Base-by-base conservation (phyloP, 2,113 vertebrate genomes). In the Ornithorhynchus anatinus region DNA sequence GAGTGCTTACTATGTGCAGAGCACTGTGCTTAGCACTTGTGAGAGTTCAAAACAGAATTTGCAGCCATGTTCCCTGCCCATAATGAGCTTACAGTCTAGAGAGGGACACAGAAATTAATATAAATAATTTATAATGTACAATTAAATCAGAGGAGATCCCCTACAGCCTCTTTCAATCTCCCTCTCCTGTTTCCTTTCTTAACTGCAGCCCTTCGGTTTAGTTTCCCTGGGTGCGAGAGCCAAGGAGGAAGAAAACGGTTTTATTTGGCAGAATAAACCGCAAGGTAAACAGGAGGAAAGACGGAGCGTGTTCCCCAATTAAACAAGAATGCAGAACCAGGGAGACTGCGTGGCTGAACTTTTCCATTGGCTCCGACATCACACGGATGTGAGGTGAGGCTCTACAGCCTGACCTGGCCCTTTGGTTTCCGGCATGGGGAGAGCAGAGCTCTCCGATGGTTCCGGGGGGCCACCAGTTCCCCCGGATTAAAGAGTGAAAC, bases 221-320 rank as follows among this genome's bases (percentile, higher is more conserved):
- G 6, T 38, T 37, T 27, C 17, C 54, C 35, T 44, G 43, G 32
- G 1, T 27, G 67, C 69, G 51, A 75, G 74, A 62, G 73, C 70
- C 76, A 78, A 80, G 79, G 75, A 83, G 75, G 72, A 85, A n/a
- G n/a, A n/a, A 87, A 86, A 85, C 68, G 14, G 9, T 83, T 81
- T 86, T 56, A 75, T 67, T 42, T 88, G 87, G 88, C 84, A 84
- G 85, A 89, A 91, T 84, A 80, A 80, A 72, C 52, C 71, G 45
- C 43, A 77, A 82, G 60, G 84, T 82, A 92, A 91, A 90, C 79
- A 90, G 75, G 50, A 84, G 59, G 83, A 68, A 80, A 66, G 60
- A 65, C 62, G 64, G 59, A 0, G 2, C 8, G 1, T 27, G 35
- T 73, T 63, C 43, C 53, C 77, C 87, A 84, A 65, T 68, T 82